Evolutionary conservation across 2,888 invertebrate genomes (phyloP), one percentile per base, ranked within the genome.

Genomic region (Pollenia amentaria): DNA sequence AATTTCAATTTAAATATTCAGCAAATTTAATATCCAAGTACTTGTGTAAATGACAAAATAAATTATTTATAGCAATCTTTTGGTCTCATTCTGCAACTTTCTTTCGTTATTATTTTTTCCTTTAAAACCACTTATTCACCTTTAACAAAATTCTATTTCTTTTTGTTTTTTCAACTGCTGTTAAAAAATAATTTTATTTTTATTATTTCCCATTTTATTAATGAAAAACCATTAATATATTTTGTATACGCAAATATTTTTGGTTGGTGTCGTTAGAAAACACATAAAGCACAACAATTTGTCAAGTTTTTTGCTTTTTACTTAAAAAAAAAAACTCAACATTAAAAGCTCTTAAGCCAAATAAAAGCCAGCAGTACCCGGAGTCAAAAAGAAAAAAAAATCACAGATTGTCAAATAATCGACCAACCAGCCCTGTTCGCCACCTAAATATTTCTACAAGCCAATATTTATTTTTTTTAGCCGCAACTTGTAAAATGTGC

Each of bases 171-270:
- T 60, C n/a, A 6, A 29, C 29, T 29, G 9, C 9, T 40, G 38
- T 10, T 29, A 21, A n/a, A 60, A n/a, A 14, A 40, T 60, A 1
- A 60, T 40, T 29, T 8, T 12, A 38, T 60, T 60, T 29, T 60
- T 60, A n/a, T 60, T 53, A 16, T 53, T 18, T 18, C 40, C 14
- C n/a, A 70, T 42, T 70, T 62, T 70, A 42, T 70, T 18, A 48
- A 48, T 67, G 67, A 48, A 67, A 67, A 7, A 8, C n/a, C 48
- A 46, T 6, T 29, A 29, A 29, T 29, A 29, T 29, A 29, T 29
- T 29, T 29, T 29, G 29, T 6, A 29, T 29, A 29, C 29, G 29
- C 29, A 29, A 29, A 29, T 29, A 29, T 29, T 29, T 29, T 29
- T 29, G 29, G 29, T 29, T 29, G 29, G 29, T 29, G 29, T 29